These are phyloP conservation scores for Characodon lateralis DNA, from an alignment of 2,797 vertebrate species.

Conservation along the genomic window DNA sequence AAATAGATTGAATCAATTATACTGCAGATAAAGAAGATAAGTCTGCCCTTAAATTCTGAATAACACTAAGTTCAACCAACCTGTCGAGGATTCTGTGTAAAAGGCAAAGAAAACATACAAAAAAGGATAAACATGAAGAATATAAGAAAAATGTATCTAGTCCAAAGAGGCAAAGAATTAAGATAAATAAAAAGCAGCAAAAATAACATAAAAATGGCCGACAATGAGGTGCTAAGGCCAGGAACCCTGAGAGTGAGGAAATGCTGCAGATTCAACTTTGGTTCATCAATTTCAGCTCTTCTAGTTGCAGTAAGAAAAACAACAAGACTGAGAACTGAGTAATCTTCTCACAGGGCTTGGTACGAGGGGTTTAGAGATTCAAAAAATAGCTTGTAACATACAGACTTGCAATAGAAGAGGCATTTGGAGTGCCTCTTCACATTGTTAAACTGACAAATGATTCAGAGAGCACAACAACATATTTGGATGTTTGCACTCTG, in stretches of 20 bases:
- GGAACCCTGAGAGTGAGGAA: conserved; percentile 11
- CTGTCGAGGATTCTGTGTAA: background rate
- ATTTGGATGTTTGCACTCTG: conserved; percentile 32
- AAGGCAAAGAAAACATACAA: background rate
- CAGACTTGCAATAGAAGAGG: background rate
- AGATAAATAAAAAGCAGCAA: background rate
- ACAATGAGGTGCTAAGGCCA: background rate
- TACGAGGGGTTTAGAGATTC: background rate
- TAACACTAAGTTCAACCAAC: conserved; percentile 32
- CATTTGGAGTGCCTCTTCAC: background rate
- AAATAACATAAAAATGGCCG: background rate
- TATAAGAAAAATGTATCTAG: background rate
- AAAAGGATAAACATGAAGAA: background rate
- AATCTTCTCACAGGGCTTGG: background rate
- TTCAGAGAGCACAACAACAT: conserved; percentile 9
- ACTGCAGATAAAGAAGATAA: conserved; percentile 40
- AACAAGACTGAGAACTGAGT: too few species aligned
- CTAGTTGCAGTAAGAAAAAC: background rate
- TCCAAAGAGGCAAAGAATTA: background rate
- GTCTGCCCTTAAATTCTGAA: conserved; percentile 30
- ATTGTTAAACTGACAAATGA: background rate
- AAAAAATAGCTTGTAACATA: background rate
- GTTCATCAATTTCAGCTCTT: background rate
- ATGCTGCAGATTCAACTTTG: background rate
- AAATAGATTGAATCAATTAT: conserved; percentile 48